These are phyloP conservation scores for Fissipunctia ypsillon DNA, from an alignment of 2,888 invertebrate genomes.

Conservation along the genomic window DNA sequence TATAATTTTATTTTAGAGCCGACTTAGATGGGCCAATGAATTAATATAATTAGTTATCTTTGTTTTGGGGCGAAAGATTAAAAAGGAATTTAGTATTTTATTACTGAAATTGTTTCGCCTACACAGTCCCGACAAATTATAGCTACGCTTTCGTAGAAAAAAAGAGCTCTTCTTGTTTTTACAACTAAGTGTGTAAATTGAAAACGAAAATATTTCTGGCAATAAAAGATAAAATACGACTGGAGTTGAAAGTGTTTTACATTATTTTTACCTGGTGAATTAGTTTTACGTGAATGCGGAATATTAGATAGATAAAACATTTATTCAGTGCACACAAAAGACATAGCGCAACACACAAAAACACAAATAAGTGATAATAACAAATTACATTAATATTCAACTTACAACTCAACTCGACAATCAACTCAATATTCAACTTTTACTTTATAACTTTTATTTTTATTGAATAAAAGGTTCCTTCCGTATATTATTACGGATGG, in stretches of 20 bases:
- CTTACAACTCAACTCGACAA: no score
- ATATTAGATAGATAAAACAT: no score
- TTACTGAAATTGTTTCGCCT: not conserved
- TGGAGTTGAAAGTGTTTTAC: constrained; percentile 30
- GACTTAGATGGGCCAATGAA: no score
- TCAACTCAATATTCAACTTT: no score
- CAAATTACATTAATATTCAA: no score
- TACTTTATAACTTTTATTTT: no score
- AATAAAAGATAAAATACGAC: constrained; percentile 49
- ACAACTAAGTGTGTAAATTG: constrained; percentile 18
- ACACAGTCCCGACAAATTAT: not conserved
- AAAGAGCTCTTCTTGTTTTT: constrained; percentile 29
- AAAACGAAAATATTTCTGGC: constrained; percentile 30
- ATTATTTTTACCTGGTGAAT: constrained; percentile 19
- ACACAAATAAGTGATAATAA: no score
- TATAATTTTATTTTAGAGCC: not conserved
- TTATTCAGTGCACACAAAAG: no score
- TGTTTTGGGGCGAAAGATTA: not conserved
- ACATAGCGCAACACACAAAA: no score
- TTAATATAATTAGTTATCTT: not conserved
- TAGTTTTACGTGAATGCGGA: not conserved
- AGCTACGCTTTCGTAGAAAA: constrained; percentile 10
- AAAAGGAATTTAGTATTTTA: constrained; percentile 3
- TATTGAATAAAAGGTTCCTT: no score
- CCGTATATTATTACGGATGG: no score